These are phyloP conservation scores for Podarcis cretensis DNA, from an alignment of 2,113 vertebrate species.

Conservation along the genomic window DNA sequence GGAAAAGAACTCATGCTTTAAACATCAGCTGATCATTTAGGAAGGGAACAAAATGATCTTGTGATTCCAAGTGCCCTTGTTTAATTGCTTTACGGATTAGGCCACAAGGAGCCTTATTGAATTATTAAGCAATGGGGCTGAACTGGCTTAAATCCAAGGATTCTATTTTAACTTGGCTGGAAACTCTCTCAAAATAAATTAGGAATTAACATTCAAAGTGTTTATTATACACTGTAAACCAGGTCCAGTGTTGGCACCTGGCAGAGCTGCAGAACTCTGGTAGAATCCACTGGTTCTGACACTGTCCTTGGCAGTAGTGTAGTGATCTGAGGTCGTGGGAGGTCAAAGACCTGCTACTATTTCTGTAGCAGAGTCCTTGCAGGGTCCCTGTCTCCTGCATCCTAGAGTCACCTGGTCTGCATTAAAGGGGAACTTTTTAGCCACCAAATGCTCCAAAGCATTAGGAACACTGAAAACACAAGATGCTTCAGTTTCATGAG, in stretches of 20 bases:
- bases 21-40: background rate
- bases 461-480: too few relatives aligned
- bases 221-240: background rate
- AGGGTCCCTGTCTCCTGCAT: too few relatives aligned
- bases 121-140: background rate
- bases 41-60: background rate
- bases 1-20: background rate
- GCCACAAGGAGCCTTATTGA: background rate
- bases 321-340: too few relatives aligned
- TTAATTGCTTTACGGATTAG: background rate
- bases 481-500: too few relatives aligned
- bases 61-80: background rate
- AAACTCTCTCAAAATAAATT: background rate
- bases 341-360: too few relatives aligned
- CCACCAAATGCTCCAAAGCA: too few relatives aligned
- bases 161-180: conserved; percentile 2
- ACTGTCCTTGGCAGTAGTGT: background rate
- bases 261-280: background rate
- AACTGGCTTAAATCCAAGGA: background rate
- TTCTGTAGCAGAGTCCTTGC: too few relatives aligned
- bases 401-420: too few relatives aligned
- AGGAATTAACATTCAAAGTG: background rate
- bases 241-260: background rate
- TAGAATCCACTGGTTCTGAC: background rate
- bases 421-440: too few relatives aligned